Conservation (phyloP, 2,797 vertebrate species). For the Mus caroli region DNA sequence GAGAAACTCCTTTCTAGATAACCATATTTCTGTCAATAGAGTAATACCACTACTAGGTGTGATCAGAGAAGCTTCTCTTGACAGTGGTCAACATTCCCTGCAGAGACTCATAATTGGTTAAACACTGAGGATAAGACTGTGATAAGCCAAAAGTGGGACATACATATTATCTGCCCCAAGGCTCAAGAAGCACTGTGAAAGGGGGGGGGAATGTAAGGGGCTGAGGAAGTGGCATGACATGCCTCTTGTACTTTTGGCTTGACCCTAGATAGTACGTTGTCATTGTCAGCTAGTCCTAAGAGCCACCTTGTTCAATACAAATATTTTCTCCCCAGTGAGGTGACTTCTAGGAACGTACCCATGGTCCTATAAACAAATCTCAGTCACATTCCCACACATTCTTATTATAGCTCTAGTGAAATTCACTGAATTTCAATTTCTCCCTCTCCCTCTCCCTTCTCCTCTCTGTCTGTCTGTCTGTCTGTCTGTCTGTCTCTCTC, state of each 20-base stretch:
- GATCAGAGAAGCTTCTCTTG: too few species aligned
- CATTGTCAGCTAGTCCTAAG: background rate
- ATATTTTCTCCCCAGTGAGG: background rate
- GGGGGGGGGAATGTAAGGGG: background rate
- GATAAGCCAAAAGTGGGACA: background rate
- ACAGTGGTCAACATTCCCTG: background rate
- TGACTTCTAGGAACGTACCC: too few species aligned
- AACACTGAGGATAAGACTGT: background rate
- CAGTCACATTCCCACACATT: background rate
- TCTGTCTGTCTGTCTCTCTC: too few species aligned
- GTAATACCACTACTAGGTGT: background rate
- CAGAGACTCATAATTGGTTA: background rate
- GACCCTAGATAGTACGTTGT: background rate
- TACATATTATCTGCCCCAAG: too few species aligned
- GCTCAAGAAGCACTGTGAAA: background rate
- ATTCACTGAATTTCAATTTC: background rate
- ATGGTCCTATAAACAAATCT: background rate
- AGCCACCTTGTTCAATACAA: background rate
- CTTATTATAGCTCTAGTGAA: background rate
- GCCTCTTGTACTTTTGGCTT: background rate
- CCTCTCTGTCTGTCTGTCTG: too few species aligned
- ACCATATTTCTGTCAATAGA: background rate
- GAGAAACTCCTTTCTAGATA: background rate
- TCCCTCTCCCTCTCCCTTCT: background rate
- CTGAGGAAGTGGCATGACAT: background rate